Base-by-base conservation (phyloP, 1,140 invertebrate species). In the Popillia japonica region DNA sequence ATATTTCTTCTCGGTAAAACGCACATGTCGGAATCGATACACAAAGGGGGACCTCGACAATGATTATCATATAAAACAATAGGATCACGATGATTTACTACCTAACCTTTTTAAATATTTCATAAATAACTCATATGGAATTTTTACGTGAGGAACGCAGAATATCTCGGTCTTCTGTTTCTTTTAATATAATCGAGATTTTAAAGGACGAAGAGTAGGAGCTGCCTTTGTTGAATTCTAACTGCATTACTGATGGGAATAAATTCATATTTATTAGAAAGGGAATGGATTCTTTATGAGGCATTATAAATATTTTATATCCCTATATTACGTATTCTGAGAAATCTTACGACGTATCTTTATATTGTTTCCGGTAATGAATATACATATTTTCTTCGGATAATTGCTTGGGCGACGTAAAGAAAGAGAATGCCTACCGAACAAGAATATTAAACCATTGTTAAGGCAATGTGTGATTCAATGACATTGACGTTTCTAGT, bases 231-330 rank as follows among this genome's bases (percentile, higher is more conserved):
- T 48, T 17, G 44, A 17, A 48, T 48, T 1, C 2, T 17, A 17
- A 17, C 44, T 2, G 44, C 44, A 48, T 48, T 14, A 14, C 2
- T 14, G 10, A 48, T 10, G n/a, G 2, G n/a, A 48, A 10, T 48
- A 48, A 48, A 48, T 48, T 14, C 44, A 48, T 14, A 48, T 14
- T 14, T 48, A 48, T 48, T 48, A 48, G 0, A 48, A n/a, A n/a
- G n/a, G n/a, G 44, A 48, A 48, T 17, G 3, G 10, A 48, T 68
- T 34, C 11, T 68, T 68, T 68, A 68, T 23, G 61, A 68, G 61
- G 61, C 22, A 68, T 68, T 68, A 68, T 68, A 68, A 68, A 68
- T 68, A 68, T 68, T 68, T 68, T 68, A 68, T 68, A 34, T 22
- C 14, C 42, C 8, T 55, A 55, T 55, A 55, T 55, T 55, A 55